Conservation (phyloP, 2,888 invertebrate genomes). For the Synanthedon formicaeformis region DNA sequence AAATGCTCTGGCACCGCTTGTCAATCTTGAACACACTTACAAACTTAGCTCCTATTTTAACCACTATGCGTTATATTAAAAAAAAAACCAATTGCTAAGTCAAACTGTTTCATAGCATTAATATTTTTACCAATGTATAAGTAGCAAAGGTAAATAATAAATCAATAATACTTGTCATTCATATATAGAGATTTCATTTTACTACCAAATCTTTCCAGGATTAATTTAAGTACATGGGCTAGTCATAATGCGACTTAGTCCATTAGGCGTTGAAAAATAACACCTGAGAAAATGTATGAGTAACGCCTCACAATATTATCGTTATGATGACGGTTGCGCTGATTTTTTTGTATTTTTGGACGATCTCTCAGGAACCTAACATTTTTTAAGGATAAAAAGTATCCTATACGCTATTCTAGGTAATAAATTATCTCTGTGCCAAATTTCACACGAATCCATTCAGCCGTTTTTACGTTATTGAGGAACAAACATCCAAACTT, state of each 20-base stretch:
- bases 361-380: too few relatives aligned
- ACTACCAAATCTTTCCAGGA: background rate
- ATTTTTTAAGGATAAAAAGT: too few relatives aligned
- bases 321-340: too few relatives aligned
- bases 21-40: conserved; percentile 16
- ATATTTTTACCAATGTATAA: conserved; percentile 69
- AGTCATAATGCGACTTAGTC: too few relatives aligned
- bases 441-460: too few relatives aligned
- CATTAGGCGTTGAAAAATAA: too few relatives aligned
- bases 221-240: background rate
- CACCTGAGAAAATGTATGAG: background rate
- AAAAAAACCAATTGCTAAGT: conserved; percentile 59
- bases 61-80: conserved; percentile 36
- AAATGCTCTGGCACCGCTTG: conserved; percentile 9
- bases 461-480: too few relatives aligned
- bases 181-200: conserved; percentile 4
- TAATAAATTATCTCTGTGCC: too few relatives aligned
- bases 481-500: too few relatives aligned
- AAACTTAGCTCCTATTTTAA: conserved; percentile 32
- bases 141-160: conserved; percentile 69
- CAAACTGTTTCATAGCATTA: conserved; percentile 67
- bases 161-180: conserved; percentile 58
- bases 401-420: too few relatives aligned
- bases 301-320: too few relatives aligned
- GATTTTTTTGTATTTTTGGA: too few relatives aligned